Base-by-base conservation (phyloP, 2,888 invertebrate species). In the Vesta saturnalis region DNA sequence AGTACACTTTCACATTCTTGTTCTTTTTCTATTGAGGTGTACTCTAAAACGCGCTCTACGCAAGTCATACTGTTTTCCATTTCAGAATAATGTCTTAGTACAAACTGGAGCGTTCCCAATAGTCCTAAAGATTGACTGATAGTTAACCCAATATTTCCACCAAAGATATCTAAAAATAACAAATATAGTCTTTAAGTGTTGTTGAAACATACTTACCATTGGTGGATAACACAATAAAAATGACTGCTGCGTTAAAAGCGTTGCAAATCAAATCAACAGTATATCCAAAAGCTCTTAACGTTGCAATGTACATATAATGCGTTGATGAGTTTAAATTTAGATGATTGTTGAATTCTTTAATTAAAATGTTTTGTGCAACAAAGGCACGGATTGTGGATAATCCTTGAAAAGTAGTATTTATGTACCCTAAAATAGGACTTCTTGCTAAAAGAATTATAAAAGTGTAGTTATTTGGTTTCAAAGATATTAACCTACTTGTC, bases 1-100 rank as follows among this genome's bases (percentile, higher is more conserved):
- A 19, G 10, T 19, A 63, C 12, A 1, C 10, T n/a, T 23, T 46
- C 23, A 4, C 63, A 55, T 1, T 43, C 18, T 1, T 59, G 60
- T 74, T 86, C 85, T 4, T 77, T 77, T 67, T 86, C 83, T 6
- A 90, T 77, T 16, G 86, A 81, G 0, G 86, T 79, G 58, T 83
- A 83, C 73, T 83, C 83, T 43, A 80, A 56, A 0, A 92, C 88
- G 81, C 96, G 89, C 84, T 98, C 97, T 0, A 97, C 96, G 10
- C 94, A 92, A 1, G 94, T 94, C 94, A 95, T 94, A 74, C 91
- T 91, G 78, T 94, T 95, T 80, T 84, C 83, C 22, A 83, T 82
- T 83, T 97, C 97, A 0, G 96, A 94, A 77, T 95, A 95, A 83
- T 97, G 97, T 1, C 97, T 87, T 74, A 89, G 87, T 12, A 87